A percentile compares a stretch with the other conserved stretches of the same genome.
Evolutionary conservation across 2,797 vertebrate genomes (phyloP).

Genomic region (Nyctibius grandis): DNA sequence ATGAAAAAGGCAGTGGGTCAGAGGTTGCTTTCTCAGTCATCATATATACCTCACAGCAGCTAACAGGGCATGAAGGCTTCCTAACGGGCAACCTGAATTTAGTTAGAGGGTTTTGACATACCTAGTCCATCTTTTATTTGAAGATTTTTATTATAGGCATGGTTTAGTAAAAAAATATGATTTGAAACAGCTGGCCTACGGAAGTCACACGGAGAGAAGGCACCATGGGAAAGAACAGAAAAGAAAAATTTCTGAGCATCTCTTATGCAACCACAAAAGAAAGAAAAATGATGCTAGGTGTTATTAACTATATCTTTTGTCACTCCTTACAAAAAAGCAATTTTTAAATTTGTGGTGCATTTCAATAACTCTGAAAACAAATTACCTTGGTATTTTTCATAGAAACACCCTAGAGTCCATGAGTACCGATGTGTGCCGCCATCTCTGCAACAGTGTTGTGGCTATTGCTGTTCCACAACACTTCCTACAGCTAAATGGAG

Average conservation of each 20-base stretch:
- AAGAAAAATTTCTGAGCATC: not conserved
- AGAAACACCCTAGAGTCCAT: not conserved
- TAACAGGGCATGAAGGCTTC: slow-evolving; percentile 1
- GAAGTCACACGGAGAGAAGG: not conserved
- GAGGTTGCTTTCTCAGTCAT: slow-evolving; percentile 42
- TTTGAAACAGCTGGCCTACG: slow-evolving; percentile 1
- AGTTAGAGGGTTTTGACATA: slow-evolving; percentile 17
- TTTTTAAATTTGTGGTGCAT: slow-evolving; percentile 37
- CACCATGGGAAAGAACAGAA: not conserved
- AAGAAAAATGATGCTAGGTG: slow-evolving; percentile 2
- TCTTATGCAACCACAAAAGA: not conserved
- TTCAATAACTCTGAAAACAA: slow-evolving; percentile 45
- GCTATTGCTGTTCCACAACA: not conserved
- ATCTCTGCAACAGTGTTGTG: not conserved
- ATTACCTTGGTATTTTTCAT: not conserved
- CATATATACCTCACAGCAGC: not conserved
- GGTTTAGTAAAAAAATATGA: not conserved
- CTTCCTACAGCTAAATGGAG: not conserved
- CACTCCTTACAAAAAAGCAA: not conserved
- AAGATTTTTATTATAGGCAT: slow-evolving; percentile 1
- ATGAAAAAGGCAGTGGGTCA: slow-evolving; percentile 62
- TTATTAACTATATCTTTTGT: slow-evolving; percentile 29
- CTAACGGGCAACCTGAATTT: slow-evolving; percentile 29
- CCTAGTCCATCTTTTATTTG: not conserved
- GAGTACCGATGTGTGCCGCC: not conserved